Conservation (phyloP, 2,113 vertebrate species). For the Petroica traversi region DNA sequence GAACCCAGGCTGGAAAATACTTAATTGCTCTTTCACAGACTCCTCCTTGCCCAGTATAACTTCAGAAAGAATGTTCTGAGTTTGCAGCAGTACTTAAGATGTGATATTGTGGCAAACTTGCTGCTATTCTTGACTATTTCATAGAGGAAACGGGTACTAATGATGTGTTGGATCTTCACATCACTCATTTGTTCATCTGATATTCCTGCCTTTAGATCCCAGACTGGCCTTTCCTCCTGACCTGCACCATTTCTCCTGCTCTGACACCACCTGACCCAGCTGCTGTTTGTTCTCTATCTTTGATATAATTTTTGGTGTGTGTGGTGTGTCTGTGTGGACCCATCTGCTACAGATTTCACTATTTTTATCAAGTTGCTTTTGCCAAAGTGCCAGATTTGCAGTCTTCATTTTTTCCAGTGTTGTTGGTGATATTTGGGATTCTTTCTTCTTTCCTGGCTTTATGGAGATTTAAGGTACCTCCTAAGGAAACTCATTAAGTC, state of each 20-base stretch:
- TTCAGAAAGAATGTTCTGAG: background rate
- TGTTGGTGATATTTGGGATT: background rate
- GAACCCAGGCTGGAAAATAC: slow-evolving; percentile 22
- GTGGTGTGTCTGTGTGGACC: background rate
- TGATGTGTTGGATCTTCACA: background rate
- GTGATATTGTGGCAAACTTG: background rate
- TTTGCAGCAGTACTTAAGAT: background rate
- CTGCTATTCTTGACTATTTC: background rate
- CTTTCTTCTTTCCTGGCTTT: background rate
- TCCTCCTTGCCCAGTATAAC: background rate
- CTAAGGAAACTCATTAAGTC: background rate
- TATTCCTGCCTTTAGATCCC: background rate
- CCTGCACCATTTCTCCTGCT: background rate
- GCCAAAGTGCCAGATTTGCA: background rate
- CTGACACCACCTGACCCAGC: background rate
- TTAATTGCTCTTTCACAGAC: slow-evolving; percentile 59
- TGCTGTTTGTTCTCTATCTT: background rate
- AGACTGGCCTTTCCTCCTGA: background rate
- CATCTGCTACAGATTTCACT: background rate
- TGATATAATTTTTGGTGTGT: background rate
- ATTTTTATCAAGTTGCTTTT: background rate
- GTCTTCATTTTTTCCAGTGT: background rate
- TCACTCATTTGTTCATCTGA: background rate
- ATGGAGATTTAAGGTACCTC: background rate
- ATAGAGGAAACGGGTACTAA: background rate